A percentile compares a stretch with the other conserved stretches of the same genome.
phyloP scores from a whole-genome alignment of 2,888 invertebrate genomes.

The Julus scanicus region DNA sequence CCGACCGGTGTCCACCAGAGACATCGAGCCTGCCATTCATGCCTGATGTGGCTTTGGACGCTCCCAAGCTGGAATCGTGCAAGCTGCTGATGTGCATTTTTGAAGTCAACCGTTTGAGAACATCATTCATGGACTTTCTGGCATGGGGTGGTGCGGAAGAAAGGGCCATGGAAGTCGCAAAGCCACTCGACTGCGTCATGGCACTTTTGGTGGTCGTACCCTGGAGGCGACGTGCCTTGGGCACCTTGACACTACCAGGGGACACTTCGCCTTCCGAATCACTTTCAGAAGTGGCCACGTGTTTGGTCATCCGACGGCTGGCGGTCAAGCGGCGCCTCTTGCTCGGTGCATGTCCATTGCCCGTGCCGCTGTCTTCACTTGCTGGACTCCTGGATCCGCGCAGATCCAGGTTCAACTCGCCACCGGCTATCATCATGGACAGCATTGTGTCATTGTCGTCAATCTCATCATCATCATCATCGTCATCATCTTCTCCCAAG shows the following conservation, averaged over 20 bases:
- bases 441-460: not conserved
- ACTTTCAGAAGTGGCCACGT: slow-evolving; percentile 39
- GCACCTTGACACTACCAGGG: not conserved
- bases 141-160: slow-evolving; percentile 64
- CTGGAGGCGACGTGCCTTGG: not conserved
- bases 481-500: slow-evolving; percentile 55
- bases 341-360: not conserved
- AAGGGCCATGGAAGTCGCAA: slow-evolving; percentile 69
- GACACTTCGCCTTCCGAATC: slow-evolving; percentile 2
- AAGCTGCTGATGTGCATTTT: slow-evolving; percentile 82
- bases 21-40: slow-evolving; percentile 53
- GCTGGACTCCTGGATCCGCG: slow-evolving; percentile 27
- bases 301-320: slow-evolving; percentile 22
- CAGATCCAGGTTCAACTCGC: slow-evolving; percentile 5
- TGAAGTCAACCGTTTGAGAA: slow-evolving; percentile 84
- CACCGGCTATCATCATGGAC: slow-evolving; percentile 12
- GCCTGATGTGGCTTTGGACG: slow-evolving; percentile 55
- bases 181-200: slow-evolving; percentile 58
- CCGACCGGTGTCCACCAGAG: slow-evolving; percentile 63
- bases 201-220: slow-evolving; percentile 57
- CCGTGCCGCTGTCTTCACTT: not conserved
- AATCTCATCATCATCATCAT: slow-evolving; percentile 58
- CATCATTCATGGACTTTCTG: slow-evolving; percentile 87
- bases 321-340: slow-evolving; percentile 40
- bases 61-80: slow-evolving; percentile 57